Percentiles rank a stretch among this genome's conserved stretches.
phyloP scores from a whole-genome alignment of 2,888 invertebrate genomes.

The Hartigia nigra region DNA sequence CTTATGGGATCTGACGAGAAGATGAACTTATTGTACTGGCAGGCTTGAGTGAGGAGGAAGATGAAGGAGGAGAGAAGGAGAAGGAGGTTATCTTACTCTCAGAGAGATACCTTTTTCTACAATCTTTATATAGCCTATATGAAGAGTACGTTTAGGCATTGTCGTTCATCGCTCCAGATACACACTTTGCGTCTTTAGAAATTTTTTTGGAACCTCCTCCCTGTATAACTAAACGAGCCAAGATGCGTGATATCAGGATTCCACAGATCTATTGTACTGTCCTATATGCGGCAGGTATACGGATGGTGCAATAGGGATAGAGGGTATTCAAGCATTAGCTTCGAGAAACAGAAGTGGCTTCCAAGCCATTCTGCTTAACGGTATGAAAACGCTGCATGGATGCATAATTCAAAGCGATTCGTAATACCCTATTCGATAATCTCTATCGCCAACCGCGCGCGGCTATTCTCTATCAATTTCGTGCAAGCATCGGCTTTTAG shows the following conservation, averaged over 20 bases:
- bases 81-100: neutral
- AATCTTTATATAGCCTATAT: neutral
- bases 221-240: no score
- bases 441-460: neutral
- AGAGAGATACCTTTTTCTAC: neutral
- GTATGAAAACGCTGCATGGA: neutral
- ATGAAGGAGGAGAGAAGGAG: conserved; percentile 2
- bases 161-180: neutral
- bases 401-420: neutral
- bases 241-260: neutral
- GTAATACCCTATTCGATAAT: neutral
- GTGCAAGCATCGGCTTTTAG: neutral
- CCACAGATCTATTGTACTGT: neutral
- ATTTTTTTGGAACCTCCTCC: neutral
- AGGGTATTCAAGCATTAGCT: no score
- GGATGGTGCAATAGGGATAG: neutral
- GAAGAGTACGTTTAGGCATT: neutral
- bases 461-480: neutral
- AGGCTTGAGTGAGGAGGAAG: conserved; percentile 2
- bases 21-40: conserved; percentile 22
- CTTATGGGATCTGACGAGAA: conserved; percentile 35
- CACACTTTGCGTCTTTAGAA: neutral
- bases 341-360: neutral
- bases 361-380: neutral
- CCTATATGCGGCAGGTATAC: neutral